Evolutionary conservation across 2,113 vertebrate genomes (phyloP).

Genomic region (Leptodactylus fuscus): DNA sequence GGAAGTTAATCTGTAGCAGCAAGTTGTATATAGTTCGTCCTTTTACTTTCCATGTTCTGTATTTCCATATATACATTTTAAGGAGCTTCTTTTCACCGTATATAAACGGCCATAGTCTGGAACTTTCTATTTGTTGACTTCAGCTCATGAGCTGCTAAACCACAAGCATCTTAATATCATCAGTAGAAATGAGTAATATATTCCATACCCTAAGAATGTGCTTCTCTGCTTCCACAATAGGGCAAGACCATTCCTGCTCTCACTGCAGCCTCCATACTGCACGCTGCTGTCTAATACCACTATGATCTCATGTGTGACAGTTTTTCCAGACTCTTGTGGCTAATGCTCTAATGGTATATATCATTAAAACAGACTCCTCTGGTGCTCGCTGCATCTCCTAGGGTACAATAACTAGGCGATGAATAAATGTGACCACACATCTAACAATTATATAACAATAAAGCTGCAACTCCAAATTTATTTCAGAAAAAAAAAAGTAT

Average conservation of each 20-base stretch:
- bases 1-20: background rate
- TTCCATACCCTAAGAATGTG: conserved; percentile 45
- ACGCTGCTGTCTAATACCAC: background rate
- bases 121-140: conserved; percentile 37
- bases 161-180: conserved; percentile 49
- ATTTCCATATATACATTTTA: background rate
- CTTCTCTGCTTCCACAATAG: conserved; percentile 35
- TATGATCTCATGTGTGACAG: conserved; percentile 6
- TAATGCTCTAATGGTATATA: background rate
- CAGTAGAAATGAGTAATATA: conserved; percentile 45
- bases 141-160: conserved; percentile 38
- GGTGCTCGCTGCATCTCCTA: background rate
- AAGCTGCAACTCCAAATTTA: no score
- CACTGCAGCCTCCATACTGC: background rate
- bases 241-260: conserved; percentile 6
- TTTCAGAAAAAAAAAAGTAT: no score
- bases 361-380: background rate
- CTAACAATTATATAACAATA: no score
- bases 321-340: conserved; percentile 14
- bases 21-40: background rate
- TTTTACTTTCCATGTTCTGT: background rate
- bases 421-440: background rate
- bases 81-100: background rate
- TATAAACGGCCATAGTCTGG: background rate
- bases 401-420: background rate